Evolutionary conservation across 2,888 invertebrate genomes (phyloP).

Genomic region (Pandemis heparana): DNA sequence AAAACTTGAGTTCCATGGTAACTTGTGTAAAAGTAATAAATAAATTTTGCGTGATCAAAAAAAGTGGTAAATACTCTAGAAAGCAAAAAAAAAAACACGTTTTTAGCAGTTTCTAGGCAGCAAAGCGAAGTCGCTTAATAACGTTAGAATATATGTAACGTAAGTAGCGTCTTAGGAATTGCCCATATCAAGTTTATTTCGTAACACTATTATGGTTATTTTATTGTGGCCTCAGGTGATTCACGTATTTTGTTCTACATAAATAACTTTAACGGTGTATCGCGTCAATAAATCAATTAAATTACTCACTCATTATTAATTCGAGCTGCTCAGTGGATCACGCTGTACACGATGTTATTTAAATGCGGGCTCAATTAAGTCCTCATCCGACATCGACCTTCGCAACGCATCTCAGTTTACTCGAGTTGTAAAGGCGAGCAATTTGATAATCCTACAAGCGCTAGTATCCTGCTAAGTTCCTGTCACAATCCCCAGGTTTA

Average conservation of each 20-base stretch:
- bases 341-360: background rate
- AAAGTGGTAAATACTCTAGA: constrained; percentile 63
- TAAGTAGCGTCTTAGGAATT: constrained; percentile 46
- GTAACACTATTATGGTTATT: constrained; percentile 27
- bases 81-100: constrained; percentile 73
- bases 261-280: constrained; percentile 4
- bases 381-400: background rate
- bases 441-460: constrained; percentile 14
- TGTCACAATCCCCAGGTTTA: constrained; percentile 23
- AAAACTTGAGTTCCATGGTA: constrained; percentile 30
- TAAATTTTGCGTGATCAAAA: constrained; percentile 57
- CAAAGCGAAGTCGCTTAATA: constrained; percentile 68
- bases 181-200: constrained; percentile 47
- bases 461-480: constrained; percentile 16
- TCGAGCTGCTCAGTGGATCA: background rate
- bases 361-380: background rate
- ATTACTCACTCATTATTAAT: constrained; percentile 3
- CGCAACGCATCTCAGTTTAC: background rate
- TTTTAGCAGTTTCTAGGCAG: too few relatives aligned
- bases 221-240: constrained; percentile 13
- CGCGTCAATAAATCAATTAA: constrained; percentile 4
- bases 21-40: constrained; percentile 45
- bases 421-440: constrained; percentile 3
- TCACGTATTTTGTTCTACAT: constrained; percentile 12
- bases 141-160: constrained; percentile 55